Base-by-base conservation (phyloP, 2,113 vertebrate species). In the Leptosomus discolor region DNA sequence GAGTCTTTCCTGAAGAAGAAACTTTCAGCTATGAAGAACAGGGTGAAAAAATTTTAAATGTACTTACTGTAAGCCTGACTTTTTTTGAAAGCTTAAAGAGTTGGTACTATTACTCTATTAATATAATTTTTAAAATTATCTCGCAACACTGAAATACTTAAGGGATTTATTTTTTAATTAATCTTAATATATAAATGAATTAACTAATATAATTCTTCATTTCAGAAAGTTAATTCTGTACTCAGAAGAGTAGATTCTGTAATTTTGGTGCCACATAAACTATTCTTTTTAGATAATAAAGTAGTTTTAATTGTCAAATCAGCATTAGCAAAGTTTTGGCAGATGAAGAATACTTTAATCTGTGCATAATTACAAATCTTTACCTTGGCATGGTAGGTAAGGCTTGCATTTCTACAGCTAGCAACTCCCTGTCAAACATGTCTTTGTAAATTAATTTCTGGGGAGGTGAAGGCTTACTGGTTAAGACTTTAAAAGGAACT, bases 141-240 rank as follows among this genome's bases (percentile, higher is more conserved):
- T 78, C 46, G 70, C 54, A 58, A 32, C 34, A 15, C 54, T 95
- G 50, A 91, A 77, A 86, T 67, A 92, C n/a, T 37, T 82, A 60
- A 80, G 75, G 37, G 60, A 85, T 71, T 92, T 85, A 54, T 57
- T 24, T 96, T 88, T 34, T 30, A 86, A 94, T 91, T 90, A 89
- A 67, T 91, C 56, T 64, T 91, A 65, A 86, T 15, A 15, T 57
- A 41, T 57, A 92, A 87, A 89, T 75, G 20, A 89, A 87, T 92
- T 95, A 87, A 90, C 39, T 91, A 74, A 82, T 39, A 60, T 68
- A 96, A 92, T 76, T 79, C 30, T 15, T 88, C 41, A 88, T 68
- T 94, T 94, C 51, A 71, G 56, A 90, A 91, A 75, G 39, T 68
- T 91, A 89, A 92, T 96, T 94, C 43, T 54, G 5, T 60, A 63